These are phyloP conservation scores for Myotis yumanensis DNA, from an alignment of 2,113 vertebrate species.

Conservation along the genomic window DNA sequence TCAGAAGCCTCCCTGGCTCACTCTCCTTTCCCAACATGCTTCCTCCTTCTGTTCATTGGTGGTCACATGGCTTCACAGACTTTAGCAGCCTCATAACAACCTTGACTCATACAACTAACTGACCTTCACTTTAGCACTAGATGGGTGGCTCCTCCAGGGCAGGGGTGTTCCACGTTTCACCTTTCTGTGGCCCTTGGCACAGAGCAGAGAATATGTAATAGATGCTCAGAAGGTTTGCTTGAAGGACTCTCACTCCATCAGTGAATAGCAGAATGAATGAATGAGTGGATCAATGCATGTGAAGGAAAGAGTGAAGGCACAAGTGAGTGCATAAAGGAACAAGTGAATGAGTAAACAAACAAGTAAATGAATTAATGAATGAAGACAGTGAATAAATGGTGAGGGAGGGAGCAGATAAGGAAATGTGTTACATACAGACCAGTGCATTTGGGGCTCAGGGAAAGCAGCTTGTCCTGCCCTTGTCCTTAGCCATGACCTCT, in stretches of 20 bases:
- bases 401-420: not conserved
- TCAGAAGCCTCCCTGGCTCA: not conserved
- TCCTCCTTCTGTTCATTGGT: not conserved
- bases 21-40: fast-evolving
- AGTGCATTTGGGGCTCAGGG: fast-evolving
- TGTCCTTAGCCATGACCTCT: slow-evolving; percentile 52
- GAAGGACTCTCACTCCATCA: not conserved
- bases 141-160: not conserved
- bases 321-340: not conserved
- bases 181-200: not conserved
- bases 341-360: not conserved
- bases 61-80: not conserved
- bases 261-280: not conserved
- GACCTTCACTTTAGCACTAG: not conserved
- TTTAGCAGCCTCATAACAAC: not conserved
- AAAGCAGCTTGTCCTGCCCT: not conserved
- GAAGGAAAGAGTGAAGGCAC: not conserved
- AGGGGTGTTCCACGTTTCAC: not conserved
- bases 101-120: not conserved
- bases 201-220: not conserved
- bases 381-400: not conserved
- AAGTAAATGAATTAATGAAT: not conserved
- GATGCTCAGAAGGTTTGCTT: not conserved
- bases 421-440: not conserved
- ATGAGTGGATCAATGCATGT: not conserved